A percentile compares a stretch with the other conserved stretches of the same genome.
Evolutionary conservation across 2,113 vertebrate genomes (phyloP).

Genomic region (Tauraco erythrolophus): DNA sequence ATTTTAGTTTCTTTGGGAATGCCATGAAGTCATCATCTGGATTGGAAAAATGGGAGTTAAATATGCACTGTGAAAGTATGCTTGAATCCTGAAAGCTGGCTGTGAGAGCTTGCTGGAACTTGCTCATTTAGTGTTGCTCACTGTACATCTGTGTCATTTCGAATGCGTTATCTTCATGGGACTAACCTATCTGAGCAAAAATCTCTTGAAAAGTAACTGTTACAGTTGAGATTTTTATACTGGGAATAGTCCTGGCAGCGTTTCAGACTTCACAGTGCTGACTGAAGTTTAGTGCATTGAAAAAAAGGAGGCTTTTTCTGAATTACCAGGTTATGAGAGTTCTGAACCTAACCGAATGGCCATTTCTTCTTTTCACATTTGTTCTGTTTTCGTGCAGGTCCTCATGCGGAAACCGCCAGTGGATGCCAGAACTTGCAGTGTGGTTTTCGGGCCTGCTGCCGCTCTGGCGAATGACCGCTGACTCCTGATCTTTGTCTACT

Average conservation of each 20-base stretch:
- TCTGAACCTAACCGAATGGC: neutral
- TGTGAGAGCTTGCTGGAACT: neutral
- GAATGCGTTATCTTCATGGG: neutral
- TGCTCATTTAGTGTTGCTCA: neutral
- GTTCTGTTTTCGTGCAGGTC: conserved; percentile 88
- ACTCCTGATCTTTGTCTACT: conserved; percentile 74
- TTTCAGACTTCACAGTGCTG: neutral
- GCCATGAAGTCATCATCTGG: neutral
- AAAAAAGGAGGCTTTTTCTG: neutral
- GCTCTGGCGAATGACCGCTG: conserved; percentile 92
- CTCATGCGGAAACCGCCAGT: conserved; percentile 94
- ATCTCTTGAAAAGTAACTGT: neutral
- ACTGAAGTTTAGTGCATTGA: neutral
- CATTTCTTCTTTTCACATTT: conserved; percentile 75
- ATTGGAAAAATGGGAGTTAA: neutral
- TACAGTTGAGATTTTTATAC: neutral
- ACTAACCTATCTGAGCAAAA: neutral
- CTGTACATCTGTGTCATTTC: neutral
- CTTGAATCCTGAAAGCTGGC: neutral
- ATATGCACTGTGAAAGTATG: neutral
- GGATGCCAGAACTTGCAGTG: conserved; percentile 99
- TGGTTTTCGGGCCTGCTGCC: conserved; percentile 98
- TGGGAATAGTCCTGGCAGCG: accelerated
- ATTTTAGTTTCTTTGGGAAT: neutral
- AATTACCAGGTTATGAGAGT: neutral